These are phyloP conservation scores for Bilobella aurantiaca DNA, from an alignment of 1,140 invertebrate genomes.

Conservation along the genomic window DNA sequence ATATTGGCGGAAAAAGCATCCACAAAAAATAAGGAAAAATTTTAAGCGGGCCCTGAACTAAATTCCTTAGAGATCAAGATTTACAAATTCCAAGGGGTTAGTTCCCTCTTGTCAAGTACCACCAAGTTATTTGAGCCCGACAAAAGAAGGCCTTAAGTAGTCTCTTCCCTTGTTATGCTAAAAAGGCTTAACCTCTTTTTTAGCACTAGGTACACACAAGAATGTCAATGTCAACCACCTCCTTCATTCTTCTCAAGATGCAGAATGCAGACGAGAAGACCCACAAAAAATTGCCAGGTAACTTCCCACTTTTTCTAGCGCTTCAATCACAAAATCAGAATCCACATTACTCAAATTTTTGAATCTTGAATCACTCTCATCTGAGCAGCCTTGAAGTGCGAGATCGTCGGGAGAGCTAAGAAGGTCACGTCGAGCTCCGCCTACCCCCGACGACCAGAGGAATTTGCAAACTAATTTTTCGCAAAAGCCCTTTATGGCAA, in stretches of 20 bases:
- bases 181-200: not conserved
- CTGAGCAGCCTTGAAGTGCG: too few relatives aligned
- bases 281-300: not conserved
- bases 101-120: not conserved
- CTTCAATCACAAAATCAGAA: too few relatives aligned
- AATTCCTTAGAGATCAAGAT: not conserved
- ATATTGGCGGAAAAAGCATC: too few relatives aligned
- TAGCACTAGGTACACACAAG: not conserved
- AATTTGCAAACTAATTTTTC: too few relatives aligned
- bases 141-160: not conserved
- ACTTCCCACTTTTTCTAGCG: not conserved
- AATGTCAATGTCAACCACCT: conserved; percentile 6
- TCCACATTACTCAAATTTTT: too few relatives aligned
- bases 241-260: not conserved
- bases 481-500: too few relatives aligned
- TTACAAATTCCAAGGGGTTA: not conserved
- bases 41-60: too few relatives aligned
- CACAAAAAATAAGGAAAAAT: too few relatives aligned
- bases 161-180: not conserved
- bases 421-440: too few relatives aligned
- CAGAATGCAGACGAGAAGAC: not conserved
- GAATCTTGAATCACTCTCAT: too few relatives aligned
- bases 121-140: not conserved
- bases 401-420: too few relatives aligned
- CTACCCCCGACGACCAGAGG: too few relatives aligned